Evolutionary conservation across 1,140 invertebrate species (phyloP).

Genomic region (Achroia grisella): DNA sequence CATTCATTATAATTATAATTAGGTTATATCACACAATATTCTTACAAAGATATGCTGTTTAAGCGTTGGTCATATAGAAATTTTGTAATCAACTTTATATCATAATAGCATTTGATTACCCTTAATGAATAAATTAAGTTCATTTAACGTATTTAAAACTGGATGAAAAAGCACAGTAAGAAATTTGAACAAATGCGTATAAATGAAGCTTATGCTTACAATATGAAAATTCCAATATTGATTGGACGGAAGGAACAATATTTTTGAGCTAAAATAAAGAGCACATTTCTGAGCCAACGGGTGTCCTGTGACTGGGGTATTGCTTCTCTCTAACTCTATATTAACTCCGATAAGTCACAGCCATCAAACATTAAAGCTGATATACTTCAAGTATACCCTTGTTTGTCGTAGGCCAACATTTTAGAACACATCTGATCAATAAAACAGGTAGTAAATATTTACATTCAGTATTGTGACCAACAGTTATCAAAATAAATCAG

Average conservation of each 20-base stretch:
- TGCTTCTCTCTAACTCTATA: constrained; percentile 16
- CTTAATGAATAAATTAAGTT: constrained; percentile 4
- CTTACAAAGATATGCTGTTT: constrained; percentile 66
- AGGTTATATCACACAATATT: constrained; percentile 68
- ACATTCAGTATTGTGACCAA: no score
- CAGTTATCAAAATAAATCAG: no score
- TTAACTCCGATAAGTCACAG: constrained; percentile 19
- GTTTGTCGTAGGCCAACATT: constrained; percentile 16
- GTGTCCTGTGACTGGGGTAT: constrained; percentile 19
- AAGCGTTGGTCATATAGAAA: constrained; percentile 65
- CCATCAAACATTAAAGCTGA: constrained; percentile 23
- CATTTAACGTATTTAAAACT: constrained; percentile 1
- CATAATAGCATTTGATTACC: constrained; percentile 9
- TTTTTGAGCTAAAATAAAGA: constrained; percentile 59
- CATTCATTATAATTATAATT: constrained; percentile 45
- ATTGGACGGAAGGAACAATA: constrained; percentile 63
- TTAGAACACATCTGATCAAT: background rate
- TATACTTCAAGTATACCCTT: constrained; percentile 12
- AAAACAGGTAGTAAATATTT: background rate
- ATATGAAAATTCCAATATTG: constrained; percentile 45
- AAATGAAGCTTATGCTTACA: constrained; percentile 47
- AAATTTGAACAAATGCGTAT: constrained; percentile 17
- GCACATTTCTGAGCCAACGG: constrained; percentile 13
- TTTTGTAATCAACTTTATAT: constrained; percentile 24
- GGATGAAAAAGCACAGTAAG: constrained; percentile 5